A percentile compares a stretch with the other conserved stretches of the same genome.
These are phyloP conservation scores for Tridacna crocea DNA, from an alignment of 2,888 invertebrate genomes.

Conservation along the genomic window DNA sequence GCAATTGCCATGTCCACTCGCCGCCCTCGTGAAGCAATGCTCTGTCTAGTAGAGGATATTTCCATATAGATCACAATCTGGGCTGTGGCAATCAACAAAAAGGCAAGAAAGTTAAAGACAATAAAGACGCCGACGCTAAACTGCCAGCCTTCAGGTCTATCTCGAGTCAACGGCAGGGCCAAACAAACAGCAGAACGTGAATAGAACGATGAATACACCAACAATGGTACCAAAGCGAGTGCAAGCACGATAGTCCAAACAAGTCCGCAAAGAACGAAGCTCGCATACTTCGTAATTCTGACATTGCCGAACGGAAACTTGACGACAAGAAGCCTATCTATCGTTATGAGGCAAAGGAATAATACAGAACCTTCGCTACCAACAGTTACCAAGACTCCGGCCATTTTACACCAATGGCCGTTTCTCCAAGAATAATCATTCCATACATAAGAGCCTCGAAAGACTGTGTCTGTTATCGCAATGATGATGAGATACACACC, in stretches of 20 bases:
- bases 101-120: constrained; percentile 77
- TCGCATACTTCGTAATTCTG: constrained; percentile 66
- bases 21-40: constrained; percentile 29
- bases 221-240: constrained; percentile 77
- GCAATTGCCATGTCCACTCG: constrained; percentile 74
- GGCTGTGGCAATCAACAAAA: constrained; percentile 78
- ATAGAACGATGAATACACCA: constrained; percentile 78
- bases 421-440: constrained; percentile 67
- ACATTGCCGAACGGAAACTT: constrained; percentile 86
- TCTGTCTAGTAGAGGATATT: constrained; percentile 36
- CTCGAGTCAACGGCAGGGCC: constrained; percentile 80
- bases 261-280: constrained; percentile 62
- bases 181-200: constrained; percentile 81
- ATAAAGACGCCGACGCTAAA: constrained; percentile 81
- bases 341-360: constrained; percentile 87
- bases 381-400: constrained; percentile 65
- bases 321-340: constrained; percentile 88
- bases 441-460: constrained; percentile 64
- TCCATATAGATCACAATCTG: constrained; percentile 80
- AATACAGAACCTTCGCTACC: constrained; percentile 88
- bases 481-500: constrained; percentile 68
- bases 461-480: constrained; percentile 61
- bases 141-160: constrained; percentile 81
- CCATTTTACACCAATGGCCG: constrained; percentile 63
- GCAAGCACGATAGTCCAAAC: constrained; percentile 74